Base-by-base conservation (phyloP, 2,797 vertebrate genomes). In the Champsocephalus gunnari region DNA sequence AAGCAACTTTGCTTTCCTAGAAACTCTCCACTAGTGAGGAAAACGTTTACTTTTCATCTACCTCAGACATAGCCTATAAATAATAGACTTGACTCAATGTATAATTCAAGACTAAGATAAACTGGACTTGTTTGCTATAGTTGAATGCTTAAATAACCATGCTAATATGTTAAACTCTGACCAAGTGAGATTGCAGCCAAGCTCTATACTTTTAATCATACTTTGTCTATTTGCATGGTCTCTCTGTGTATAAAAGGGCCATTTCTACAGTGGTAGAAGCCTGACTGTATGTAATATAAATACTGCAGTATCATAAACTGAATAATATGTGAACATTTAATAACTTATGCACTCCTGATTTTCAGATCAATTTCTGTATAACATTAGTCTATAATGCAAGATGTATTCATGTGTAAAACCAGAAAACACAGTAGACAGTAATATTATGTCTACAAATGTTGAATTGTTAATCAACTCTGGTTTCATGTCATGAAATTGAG, bases 381-480 rank as follows among this genome's bases (percentile, higher is more conserved):
- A 4, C 3, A 9, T 57, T 14, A 9, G 5, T 50, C 43, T 49
- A 9, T 21, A 6, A 47, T 41, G 8, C 0, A 8, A 67, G 10
- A 9, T 49, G 49, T 57, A 73, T 47, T 41, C 24, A 55, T 34
- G 43, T 77, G 28, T 47, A 34, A 47, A 57, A 55, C 38, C 49
- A 19, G 3, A 64, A 14, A 19, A 47, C 17, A 12, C 2, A 34
- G 55, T 49, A 28, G 14, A 16, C 10, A 12, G 9, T 34, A n/a
- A 54, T 34, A 58, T 50, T 19, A 76, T 34, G 3, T 70, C 43
- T 41, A 32, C 19, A 19, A 9, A 66, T 60, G 38, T 14, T 8
- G 14, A 49, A 13, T 13, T 75, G 19, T 73, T 55, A 41, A 77
- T 73, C 50, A 60, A 70, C 28, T 75, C 44, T 45, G 14, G 21